Percentiles rank a stretch among this genome's conserved stretches.
Conservation (phyloP, 2,888 invertebrate genomes). For the Polydesmus complanatus region DNA sequence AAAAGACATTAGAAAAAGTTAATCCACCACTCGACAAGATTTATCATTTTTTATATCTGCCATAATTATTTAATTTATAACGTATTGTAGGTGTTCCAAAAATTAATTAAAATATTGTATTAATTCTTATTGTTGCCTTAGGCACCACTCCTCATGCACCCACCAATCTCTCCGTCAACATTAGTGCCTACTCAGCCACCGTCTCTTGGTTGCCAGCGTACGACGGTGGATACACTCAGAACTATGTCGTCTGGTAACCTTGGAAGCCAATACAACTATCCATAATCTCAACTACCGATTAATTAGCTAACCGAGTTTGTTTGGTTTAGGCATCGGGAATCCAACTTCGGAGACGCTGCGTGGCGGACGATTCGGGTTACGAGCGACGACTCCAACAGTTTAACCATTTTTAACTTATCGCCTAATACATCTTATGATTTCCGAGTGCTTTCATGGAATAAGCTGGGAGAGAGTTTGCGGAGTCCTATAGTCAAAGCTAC, state of each 20-base stretch:
- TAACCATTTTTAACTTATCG: slow-evolving; percentile 76
- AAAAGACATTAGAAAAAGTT: too few species aligned
- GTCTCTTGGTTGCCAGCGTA: slow-evolving; percentile 87
- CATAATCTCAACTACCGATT: not conserved
- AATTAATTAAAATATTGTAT: too few species aligned
- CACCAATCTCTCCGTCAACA: slow-evolving; percentile 78
- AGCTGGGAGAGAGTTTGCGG: slow-evolving; percentile 88
- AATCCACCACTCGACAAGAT: too few species aligned
- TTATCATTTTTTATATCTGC: too few species aligned
- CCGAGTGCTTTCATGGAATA: slow-evolving; percentile 87
- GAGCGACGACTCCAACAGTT: slow-evolving; percentile 77
- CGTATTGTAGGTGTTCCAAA: too few species aligned
- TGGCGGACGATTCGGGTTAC: slow-evolving; percentile 90
- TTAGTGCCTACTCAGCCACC: slow-evolving; percentile 78
- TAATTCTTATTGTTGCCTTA: slow-evolving; percentile 39
- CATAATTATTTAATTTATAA: too few species aligned
- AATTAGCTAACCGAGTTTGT: slow-evolving; percentile 4
- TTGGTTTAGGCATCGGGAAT: slow-evolving; percentile 55
- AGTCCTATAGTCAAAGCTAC: slow-evolving; percentile 80
- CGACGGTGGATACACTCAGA: slow-evolving; percentile 88
- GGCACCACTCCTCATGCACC: slow-evolving; percentile 96
- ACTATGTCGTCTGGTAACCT: slow-evolving; percentile 74
- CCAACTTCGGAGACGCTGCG: slow-evolving; percentile 54
- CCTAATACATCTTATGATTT: slow-evolving; percentile 90
- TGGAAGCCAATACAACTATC: not conserved